phyloP scores from a whole-genome alignment of 2,888 invertebrate species.

The Callosobruchus maculatus region DNA sequence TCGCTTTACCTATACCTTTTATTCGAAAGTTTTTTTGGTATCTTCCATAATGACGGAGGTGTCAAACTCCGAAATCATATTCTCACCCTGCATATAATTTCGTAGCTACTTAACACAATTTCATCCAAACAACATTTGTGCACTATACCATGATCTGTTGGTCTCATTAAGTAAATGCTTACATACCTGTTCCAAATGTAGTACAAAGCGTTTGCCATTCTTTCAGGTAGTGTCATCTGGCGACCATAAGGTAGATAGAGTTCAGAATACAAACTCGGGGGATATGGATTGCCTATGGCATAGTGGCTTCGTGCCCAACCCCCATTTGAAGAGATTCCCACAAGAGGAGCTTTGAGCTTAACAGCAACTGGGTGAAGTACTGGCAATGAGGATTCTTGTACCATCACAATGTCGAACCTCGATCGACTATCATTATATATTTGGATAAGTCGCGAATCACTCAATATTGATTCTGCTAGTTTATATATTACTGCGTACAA shows the following conservation, averaged over 20 bases:
- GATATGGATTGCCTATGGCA: conserved; percentile 31
- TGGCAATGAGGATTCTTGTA: conserved; percentile 31
- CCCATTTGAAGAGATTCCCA: conserved; percentile 34
- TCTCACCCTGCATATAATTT: no score
- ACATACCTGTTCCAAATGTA: conserved; percentile 28
- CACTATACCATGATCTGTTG: no score
- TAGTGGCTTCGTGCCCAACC: conserved; percentile 29
- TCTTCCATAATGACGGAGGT: no score
- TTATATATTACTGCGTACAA: conserved; percentile 27
- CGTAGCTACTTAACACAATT: no score
- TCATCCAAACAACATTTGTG: no score
- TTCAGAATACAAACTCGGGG: conserved; percentile 33
- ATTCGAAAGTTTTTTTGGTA: no score
- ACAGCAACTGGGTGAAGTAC: conserved; percentile 29
- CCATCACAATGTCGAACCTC: conserved; percentile 33
- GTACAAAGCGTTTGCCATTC: conserved; percentile 32
- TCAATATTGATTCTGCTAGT: conserved; percentile 23
- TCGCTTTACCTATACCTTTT: no score
- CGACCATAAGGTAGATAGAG: conserved; percentile 32
- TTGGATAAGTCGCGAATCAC: conserved; percentile 27
- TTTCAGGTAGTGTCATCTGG: conserved; percentile 45
- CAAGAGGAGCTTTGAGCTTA: conserved; percentile 28
- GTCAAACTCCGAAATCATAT: no score
- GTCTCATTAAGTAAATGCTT: no score
- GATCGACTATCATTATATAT: conserved; percentile 26